Percentiles rank a stretch among this genome's conserved stretches.
These are phyloP conservation scores for Hesperia comma DNA, from an alignment of 2,888 invertebrate genomes.

Conservation along the genomic window DNA sequence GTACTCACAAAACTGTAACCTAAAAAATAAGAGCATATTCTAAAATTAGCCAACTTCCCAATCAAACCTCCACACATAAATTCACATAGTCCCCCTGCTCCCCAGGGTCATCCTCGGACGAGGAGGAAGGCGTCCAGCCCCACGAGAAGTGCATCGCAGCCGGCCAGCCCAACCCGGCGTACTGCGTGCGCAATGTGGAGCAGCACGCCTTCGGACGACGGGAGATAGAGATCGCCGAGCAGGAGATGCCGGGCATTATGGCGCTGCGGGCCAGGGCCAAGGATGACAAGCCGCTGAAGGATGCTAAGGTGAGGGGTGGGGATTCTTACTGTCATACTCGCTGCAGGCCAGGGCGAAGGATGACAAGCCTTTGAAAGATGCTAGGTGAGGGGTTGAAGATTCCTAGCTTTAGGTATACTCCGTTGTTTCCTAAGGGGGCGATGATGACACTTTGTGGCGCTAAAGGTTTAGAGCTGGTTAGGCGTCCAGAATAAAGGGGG, in stretches of 20 bases:
- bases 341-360: too few relatives aligned
- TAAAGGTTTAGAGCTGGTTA: too few relatives aligned
- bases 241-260: constrained; percentile 99
- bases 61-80: constrained; percentile 1
- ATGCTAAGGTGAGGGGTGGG: constrained; percentile 93
- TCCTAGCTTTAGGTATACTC: too few relatives aligned
- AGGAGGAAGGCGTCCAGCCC: constrained; percentile 93
- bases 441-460: too few relatives aligned
- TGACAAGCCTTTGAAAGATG: too few relatives aligned
- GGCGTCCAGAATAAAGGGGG: too few relatives aligned
- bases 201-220: constrained; percentile 96
- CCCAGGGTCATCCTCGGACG: constrained; percentile 95
- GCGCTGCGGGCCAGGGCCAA: constrained; percentile 95
- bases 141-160: constrained; percentile 96
- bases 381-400: too few relatives aligned
- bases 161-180: constrained; percentile 92
- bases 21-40: too few relatives aligned
- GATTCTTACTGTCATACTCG: too few relatives aligned
- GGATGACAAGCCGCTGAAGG: constrained; percentile 97
- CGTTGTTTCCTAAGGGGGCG: too few relatives aligned
- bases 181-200: constrained; percentile 97
- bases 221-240: constrained; percentile 99
- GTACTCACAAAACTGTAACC: too few relatives aligned
- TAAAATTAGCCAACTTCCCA: too few relatives aligned
- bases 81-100: constrained; percentile 23